Conservation (phyloP, 1,140 invertebrate species). For the Leguminivora glycinivorella region DNA sequence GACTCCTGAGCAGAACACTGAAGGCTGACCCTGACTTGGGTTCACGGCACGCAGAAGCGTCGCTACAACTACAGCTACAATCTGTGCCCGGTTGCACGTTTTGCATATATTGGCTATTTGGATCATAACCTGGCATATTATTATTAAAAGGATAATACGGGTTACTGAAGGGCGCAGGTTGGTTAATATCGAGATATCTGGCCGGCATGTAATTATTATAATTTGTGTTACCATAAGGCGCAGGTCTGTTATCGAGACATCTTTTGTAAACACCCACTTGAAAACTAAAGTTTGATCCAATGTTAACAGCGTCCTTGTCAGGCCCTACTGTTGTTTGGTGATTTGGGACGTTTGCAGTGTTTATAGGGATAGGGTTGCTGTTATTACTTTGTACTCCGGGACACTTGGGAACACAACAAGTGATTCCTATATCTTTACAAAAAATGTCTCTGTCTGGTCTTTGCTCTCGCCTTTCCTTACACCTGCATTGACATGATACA, state of each 20-base stretch:
- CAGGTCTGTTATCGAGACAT: not conserved
- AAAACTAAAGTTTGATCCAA: constrained; percentile 11
- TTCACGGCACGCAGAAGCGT: not conserved
- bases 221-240: not conserved
- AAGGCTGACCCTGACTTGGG: not conserved
- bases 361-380: no score
- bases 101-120: not conserved
- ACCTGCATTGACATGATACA: not conserved
- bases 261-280: not conserved
- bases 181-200: not conserved
- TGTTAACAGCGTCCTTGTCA: not conserved
- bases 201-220: not conserved
- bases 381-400: not conserved
- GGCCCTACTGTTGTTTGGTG: not conserved
- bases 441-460: not conserved
- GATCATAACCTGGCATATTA: not conserved
- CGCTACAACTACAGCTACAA: not conserved
- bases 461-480: not conserved
- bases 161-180: not conserved
- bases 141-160: not conserved
- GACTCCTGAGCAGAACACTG: not conserved
- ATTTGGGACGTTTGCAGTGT: not conserved
- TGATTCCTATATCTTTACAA: not conserved
- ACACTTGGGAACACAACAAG: not conserved
- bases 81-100: not conserved